Conservation (phyloP, 92 coral and sea anemone species). For the Pocillopora grandis region DNA sequence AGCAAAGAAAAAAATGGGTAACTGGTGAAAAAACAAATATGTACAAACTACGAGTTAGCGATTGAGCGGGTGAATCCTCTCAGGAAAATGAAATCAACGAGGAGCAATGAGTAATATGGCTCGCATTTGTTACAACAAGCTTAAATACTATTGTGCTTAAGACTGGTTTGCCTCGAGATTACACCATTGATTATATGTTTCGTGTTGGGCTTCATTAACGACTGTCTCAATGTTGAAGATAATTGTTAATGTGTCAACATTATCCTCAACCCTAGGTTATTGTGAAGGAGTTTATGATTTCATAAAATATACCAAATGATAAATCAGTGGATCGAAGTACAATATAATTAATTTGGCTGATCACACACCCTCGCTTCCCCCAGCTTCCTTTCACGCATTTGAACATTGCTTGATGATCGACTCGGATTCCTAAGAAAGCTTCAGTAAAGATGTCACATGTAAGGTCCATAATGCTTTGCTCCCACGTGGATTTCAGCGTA, state of each 20-base stretch:
- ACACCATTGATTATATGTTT: too few species aligned
- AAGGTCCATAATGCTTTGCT: constrained; percentile 57
- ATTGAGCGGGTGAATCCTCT: not conserved
- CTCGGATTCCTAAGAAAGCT: constrained; percentile 70
- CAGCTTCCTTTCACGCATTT: constrained; percentile 71
- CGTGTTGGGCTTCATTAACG: too few species aligned
- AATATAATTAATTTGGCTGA: too few species aligned
- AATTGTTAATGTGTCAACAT: too few species aligned
- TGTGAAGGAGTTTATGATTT: too few species aligned
- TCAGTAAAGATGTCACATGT: constrained; percentile 76
- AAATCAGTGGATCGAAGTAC: too few species aligned
- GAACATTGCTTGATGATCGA: constrained; percentile 56
- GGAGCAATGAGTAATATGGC: not conserved
- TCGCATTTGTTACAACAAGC: too few species aligned
- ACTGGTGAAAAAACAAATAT: not conserved
- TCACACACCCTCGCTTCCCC: constrained; percentile 65
- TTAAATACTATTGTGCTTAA: not conserved
- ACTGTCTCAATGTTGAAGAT: too few species aligned
- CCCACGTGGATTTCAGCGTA: constrained; percentile 48
- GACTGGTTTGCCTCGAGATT: too few species aligned
- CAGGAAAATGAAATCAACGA: not conserved
- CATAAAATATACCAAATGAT: too few species aligned
- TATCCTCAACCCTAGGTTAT: too few species aligned
- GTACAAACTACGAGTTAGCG: not conserved
- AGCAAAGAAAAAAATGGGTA: too few species aligned